phyloP scores from a whole-genome alignment of 2,888 invertebrate genomes.

The Tortricodes alternella region DNA sequence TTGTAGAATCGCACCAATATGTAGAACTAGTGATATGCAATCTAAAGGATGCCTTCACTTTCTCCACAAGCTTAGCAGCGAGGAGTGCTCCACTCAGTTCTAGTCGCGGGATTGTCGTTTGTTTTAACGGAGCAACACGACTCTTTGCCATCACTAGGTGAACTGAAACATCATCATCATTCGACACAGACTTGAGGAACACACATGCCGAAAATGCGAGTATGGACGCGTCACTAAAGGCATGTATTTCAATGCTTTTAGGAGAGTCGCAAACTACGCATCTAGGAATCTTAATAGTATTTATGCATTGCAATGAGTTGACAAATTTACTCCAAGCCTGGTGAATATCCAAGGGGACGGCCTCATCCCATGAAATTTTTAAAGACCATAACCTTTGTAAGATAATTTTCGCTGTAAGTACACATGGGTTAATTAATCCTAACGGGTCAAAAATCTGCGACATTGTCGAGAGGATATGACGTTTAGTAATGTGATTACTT shows the following conservation, averaged over 20 bases:
- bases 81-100: conserved; percentile 8
- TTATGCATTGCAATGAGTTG: neutral
- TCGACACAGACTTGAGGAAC: neutral
- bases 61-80: neutral
- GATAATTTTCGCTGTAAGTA: conserved; percentile 12
- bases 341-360: neutral
- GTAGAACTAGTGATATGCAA: neutral
- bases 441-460: conserved; percentile 22
- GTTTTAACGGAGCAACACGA: neutral
- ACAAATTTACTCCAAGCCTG: neutral
- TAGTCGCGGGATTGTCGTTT: neutral
- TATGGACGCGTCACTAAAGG: neutral
- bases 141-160: neutral
- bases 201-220: neutral
- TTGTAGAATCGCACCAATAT: conserved; percentile 18
- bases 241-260: neutral
- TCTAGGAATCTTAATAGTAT: neutral
- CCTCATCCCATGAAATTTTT: conserved; percentile 6
- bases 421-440: conserved; percentile 16
- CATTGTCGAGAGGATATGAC: conserved; percentile 7
- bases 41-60: neutral
- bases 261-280: neutral
- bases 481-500: neutral
- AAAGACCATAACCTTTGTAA: conserved; percentile 16
- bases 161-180: neutral